A percentile compares a stretch with the other conserved stretches of the same genome.
Conservation (phyloP, 2,888 invertebrate species). For the Tetheella fluctuosa region DNA sequence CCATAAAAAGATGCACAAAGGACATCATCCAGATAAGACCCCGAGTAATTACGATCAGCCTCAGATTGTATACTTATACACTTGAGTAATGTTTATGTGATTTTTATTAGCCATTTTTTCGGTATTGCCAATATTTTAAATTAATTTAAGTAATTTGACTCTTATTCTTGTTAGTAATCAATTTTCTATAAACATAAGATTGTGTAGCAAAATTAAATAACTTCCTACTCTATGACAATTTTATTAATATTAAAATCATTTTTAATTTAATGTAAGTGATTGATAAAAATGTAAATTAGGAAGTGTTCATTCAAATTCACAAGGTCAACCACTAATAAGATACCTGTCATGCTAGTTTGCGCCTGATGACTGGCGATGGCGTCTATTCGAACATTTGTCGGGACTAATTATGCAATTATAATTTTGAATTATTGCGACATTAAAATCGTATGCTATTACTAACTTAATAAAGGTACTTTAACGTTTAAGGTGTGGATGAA, state of each 20-base stretch:
- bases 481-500: too few relatives aligned
- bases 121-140: constrained; percentile 15
- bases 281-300: neutral
- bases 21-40: constrained; percentile 53
- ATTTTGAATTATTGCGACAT: neutral
- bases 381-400: neutral
- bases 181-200: too few relatives aligned
- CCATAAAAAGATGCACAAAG: constrained; percentile 70
- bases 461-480: too few relatives aligned
- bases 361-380: neutral
- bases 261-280: neutral
- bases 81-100: constrained; percentile 30
- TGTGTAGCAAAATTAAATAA: too few relatives aligned
- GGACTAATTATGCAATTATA: neutral
- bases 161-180: too few relatives aligned
- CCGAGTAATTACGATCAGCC: constrained; percentile 46
- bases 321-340: neutral
- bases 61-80: constrained; percentile 34
- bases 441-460: neutral
- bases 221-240: too few relatives aligned
- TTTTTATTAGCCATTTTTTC: constrained; percentile 18
- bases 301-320: neutral
- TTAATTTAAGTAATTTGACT: too few relatives aligned
- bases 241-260: neutral
- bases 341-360: neutral